Evolutionary conservation across 2,113 vertebrate species (phyloP).

Genomic region (Calidris pugnax): DNA sequence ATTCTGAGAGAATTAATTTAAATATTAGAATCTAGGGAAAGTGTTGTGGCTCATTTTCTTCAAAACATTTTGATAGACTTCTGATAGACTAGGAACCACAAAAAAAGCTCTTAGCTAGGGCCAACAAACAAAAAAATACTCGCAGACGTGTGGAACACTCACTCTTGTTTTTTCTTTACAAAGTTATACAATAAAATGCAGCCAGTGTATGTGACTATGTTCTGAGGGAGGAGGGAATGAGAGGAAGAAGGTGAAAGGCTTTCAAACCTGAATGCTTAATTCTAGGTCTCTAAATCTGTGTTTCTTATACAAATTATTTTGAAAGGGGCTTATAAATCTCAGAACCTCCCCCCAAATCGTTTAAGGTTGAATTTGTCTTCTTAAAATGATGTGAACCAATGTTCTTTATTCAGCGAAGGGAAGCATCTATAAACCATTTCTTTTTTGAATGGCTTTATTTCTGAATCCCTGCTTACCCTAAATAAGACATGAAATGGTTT

Average conservation of each 20-base stretch:
- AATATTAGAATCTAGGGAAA: background rate
- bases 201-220: background rate
- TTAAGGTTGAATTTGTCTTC: background rate
- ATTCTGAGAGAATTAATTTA: background rate
- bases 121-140: conserved; percentile 18
- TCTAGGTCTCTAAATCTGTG: background rate
- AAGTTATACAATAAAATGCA: background rate
- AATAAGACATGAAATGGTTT: background rate
- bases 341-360: background rate
- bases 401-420: background rate
- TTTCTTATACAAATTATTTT: background rate
- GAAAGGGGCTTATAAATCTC: background rate
- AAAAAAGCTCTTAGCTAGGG: background rate
- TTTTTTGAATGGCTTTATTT: background rate
- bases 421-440: background rate
- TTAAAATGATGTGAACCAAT: background rate
- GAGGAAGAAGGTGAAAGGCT: background rate
- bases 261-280: background rate
- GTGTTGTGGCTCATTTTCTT: background rate
- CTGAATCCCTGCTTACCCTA: background rate
- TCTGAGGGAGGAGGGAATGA: background rate
- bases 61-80: conserved; percentile 19
- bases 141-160: background rate
- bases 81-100: background rate
- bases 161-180: background rate